phyloP scores from a whole-genome alignment of 2,888 invertebrate genomes.

The Drosophila niveifrons region DNA sequence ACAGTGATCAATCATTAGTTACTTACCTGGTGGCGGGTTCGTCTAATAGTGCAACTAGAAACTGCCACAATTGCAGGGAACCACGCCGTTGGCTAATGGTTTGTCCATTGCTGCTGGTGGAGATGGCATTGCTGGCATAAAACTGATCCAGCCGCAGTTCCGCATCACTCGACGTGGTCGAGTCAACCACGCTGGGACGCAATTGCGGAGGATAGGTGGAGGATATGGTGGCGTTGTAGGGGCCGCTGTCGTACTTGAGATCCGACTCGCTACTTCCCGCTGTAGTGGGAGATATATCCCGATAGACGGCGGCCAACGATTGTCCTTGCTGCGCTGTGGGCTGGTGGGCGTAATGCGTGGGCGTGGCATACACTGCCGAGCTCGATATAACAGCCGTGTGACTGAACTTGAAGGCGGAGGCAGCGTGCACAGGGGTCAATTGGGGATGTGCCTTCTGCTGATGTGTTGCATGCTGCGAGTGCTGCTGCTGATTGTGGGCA shows the following conservation, averaged over 20 bases:
- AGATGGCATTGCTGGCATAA: constrained; percentile 81
- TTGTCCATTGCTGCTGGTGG: constrained; percentile 78
- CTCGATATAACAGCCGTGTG: constrained; percentile 78
- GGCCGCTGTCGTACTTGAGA: constrained; percentile 83
- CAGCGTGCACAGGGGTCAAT: constrained; percentile 67
- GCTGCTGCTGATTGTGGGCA: constrained; percentile 59
- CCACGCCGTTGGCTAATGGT: constrained; percentile 89
- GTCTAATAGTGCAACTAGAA: constrained; percentile 93
- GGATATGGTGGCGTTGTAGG: constrained; percentile 83
- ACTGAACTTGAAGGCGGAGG: constrained; percentile 77
- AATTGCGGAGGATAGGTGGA: constrained; percentile 82
- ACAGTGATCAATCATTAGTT: background rate
- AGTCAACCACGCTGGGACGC: constrained; percentile 80
- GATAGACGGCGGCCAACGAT: constrained; percentile 53
- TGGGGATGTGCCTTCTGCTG: constrained; percentile 66
- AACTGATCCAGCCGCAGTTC: constrained; percentile 84
- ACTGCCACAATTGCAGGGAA: constrained; percentile 97
- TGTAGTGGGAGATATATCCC: constrained; percentile 76
- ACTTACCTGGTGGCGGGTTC: constrained; percentile 87
- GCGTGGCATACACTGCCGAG: constrained; percentile 71
- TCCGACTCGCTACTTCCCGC: constrained; percentile 68
- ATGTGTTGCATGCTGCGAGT: constrained; percentile 52
- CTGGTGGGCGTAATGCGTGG: constrained; percentile 66
- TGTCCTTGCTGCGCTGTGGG: constrained; percentile 59
- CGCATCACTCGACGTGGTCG: constrained; percentile 84